Base-by-base conservation (phyloP, 1,140 invertebrate genomes). In the Episyrphus balteatus region DNA sequence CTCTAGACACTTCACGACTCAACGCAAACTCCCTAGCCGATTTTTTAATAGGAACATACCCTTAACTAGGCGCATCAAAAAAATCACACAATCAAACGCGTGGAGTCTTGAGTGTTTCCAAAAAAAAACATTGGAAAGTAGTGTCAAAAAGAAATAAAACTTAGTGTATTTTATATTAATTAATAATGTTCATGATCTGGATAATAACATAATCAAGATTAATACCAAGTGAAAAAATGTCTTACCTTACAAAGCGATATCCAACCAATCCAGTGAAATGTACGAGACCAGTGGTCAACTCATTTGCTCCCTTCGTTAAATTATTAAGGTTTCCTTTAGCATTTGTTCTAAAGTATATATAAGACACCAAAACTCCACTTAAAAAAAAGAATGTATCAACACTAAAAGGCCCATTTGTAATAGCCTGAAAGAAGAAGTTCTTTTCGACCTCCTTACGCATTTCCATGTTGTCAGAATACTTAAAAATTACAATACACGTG, bases 381-480 rank as follows among this genome's bases (percentile, higher is more conserved):
- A 66, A 69, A 61, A 91, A 87, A 74, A 94, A 94, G 70, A 93
- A 94, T 1, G 89, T 89, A 60, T 93, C 90, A 0, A 94, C 91
- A 51, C 88, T 89, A 66, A 90, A 89, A 0, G 86, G 80, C 0
- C 86, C 90, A 66, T 92, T 93, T 12, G 83, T 79, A 30, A 91
- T 82, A 0, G 86, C 83, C 69, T 90, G 86, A 59, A 88, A 88
- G 48, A 84, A 73, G 66, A 88, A 82, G 54, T 84, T 80, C 59
- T 84, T 82, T 61, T 89, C 84, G 12, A 87, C 77, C 19, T 87
- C 73, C 51, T 79, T 83, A 42, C 86, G 71, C 51, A 85, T 79
- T 40, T 84, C 83, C 66, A 84, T 86, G 62, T 89, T 89, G 61
- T 89, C 85, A 2, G 86, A 84, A 59, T 87, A 88, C 70, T 88